phyloP scores from a whole-genome alignment of 2,113 vertebrate genomes.

The Synchiropus splendidus region DNA sequence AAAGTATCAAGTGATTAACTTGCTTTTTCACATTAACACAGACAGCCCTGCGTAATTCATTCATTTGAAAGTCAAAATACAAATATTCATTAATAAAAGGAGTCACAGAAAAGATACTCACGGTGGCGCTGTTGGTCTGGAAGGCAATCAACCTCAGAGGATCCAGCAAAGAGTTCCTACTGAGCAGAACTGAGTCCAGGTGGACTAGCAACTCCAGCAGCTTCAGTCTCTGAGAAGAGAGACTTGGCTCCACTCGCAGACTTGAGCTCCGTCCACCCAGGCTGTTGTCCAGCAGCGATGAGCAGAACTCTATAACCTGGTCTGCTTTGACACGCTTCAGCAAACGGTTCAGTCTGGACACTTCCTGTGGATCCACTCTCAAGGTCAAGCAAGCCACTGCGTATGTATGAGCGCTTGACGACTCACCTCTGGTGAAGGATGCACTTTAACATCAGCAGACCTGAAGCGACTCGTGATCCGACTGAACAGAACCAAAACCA shows the following conservation, averaged over 20 bases:
- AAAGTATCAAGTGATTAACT: no score
- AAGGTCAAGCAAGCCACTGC: no score
- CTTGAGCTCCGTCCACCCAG: slow-evolving; percentile 22
- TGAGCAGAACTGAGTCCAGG: slow-evolving; percentile 47
- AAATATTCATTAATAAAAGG: background rate
- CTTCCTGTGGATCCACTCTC: slow-evolving; percentile 26
- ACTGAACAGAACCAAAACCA: slow-evolving; percentile 57
- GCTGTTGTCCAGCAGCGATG: slow-evolving; percentile 43
- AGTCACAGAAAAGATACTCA: slow-evolving; percentile 37
- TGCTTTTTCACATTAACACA: no score
- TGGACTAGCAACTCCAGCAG: slow-evolving; percentile 66
- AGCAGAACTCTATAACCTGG: slow-evolving; percentile 47
- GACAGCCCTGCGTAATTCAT: no score
- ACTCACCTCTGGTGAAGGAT: slow-evolving; percentile 39
- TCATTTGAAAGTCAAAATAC: background rate
- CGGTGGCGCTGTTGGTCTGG: slow-evolving; percentile 32
- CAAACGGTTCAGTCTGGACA: slow-evolving; percentile 10
- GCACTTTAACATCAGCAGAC: slow-evolving; percentile 12
- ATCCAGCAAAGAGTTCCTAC: slow-evolving; percentile 27
- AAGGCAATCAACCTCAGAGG: slow-evolving; percentile 53
- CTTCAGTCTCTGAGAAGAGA: slow-evolving; percentile 25
- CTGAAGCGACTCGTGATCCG: slow-evolving; percentile 51
- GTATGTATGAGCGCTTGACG: no score
- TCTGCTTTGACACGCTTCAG: slow-evolving; percentile 13
- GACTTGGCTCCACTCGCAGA: background rate